A percentile compares a stretch with the other conserved stretches of the same genome.
These are phyloP conservation scores for Torymus tubicola DNA, from an alignment of 2,888 invertebrate genomes.

Conservation along the genomic window DNA sequence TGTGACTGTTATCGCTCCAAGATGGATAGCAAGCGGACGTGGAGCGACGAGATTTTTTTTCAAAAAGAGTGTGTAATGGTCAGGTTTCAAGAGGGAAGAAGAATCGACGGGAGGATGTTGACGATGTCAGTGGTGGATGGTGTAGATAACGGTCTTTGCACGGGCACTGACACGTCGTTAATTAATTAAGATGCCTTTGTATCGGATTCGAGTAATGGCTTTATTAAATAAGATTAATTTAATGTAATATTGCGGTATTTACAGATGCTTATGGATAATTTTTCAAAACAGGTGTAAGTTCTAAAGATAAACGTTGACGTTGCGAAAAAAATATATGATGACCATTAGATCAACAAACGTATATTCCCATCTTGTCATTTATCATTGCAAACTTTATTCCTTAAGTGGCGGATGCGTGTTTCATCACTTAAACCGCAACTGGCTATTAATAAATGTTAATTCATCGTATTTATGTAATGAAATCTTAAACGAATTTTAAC, in stretches of 20 bases:
- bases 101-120: not conserved
- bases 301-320: too few species aligned
- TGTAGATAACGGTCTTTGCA: too few species aligned
- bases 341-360: not conserved
- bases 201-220: too few species aligned
- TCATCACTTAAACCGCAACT: conserved; percentile 22
- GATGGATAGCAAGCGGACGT: not conserved
- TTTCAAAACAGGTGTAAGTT: too few species aligned
- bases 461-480: not conserved
- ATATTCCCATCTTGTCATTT: not conserved
- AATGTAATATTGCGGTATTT: too few species aligned
- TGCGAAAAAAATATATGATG: too few species aligned
- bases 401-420: conserved; percentile 1
- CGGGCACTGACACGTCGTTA: too few species aligned
- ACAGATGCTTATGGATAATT: too few species aligned
- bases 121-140: too few species aligned
- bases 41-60: not conserved
- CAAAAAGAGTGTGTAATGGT: not conserved
- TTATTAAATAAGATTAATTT: too few species aligned
- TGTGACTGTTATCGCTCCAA: not conserved
- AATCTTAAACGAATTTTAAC: conserved; percentile 8
- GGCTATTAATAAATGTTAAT: conserved; percentile 30
- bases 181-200: too few species aligned
- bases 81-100: conserved; percentile 1
- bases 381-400: conserved; percentile 10